Conservation (phyloP, 2,888 invertebrate genomes). For the Trichopria drosophilae region DNA sequence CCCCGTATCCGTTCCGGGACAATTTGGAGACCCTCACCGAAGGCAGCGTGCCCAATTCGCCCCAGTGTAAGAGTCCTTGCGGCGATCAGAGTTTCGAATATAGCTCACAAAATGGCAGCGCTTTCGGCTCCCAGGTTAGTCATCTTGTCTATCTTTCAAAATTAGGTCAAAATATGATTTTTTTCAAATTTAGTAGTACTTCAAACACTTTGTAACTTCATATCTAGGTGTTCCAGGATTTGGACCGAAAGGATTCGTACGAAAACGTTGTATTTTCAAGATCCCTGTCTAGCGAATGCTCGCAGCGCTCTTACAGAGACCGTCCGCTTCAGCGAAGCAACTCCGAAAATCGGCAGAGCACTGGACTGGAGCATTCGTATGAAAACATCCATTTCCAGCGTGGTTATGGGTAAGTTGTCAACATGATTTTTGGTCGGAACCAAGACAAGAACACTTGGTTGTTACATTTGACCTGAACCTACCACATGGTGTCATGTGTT, state of each 20-base stretch:
- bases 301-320: slow-evolving; percentile 21
- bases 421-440: too few species aligned
- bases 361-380: slow-evolving; percentile 40
- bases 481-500: not conserved
- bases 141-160: too few species aligned
- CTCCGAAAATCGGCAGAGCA: slow-evolving; percentile 46
- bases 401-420: slow-evolving; percentile 28
- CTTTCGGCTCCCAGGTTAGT: slow-evolving; percentile 19
- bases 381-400: slow-evolving; percentile 46
- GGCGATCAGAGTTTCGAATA: slow-evolving; percentile 38
- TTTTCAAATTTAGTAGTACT: too few species aligned
- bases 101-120: slow-evolving; percentile 32
- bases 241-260: slow-evolving; percentile 37
- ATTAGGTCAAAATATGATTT: too few species aligned
- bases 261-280: slow-evolving; percentile 38
- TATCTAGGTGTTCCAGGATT: slow-evolving; percentile 12
- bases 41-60: slow-evolving; percentile 53
- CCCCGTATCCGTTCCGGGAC: slow-evolving; percentile 57
- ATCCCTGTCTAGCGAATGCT: slow-evolving; percentile 31
- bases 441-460: too few species aligned
- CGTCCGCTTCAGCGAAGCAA: slow-evolving; percentile 45
- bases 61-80: slow-evolving; percentile 39
- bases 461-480: slow-evolving; percentile 4
- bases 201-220: too few species aligned
- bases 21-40: slow-evolving; percentile 56